These are phyloP conservation scores for Monomorium pharaonis DNA, from an alignment of 1,140 invertebrate species.

Conservation along the genomic window DNA sequence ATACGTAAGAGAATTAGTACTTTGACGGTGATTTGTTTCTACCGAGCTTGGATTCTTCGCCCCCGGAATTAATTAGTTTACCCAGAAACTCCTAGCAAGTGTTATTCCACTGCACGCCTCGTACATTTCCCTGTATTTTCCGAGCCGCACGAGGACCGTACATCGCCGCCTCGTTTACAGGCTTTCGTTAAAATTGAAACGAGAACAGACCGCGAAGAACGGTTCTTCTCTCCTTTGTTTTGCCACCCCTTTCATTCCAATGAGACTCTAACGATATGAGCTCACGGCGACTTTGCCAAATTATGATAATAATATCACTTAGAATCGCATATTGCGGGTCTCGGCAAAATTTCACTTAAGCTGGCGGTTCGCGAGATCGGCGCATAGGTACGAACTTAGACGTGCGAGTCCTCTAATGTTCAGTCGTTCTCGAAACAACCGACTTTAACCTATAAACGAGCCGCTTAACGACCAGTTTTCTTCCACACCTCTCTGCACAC, in stretches of 20 bases:
- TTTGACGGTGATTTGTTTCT: constrained; percentile 43
- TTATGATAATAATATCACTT: constrained; percentile 70
- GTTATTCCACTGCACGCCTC: constrained; percentile 31
- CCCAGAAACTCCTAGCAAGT: constrained; percentile 34
- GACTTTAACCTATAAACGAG: constrained; percentile 65
- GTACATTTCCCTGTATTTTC: constrained; percentile 41
- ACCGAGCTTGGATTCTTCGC: constrained; percentile 22
- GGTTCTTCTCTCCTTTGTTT: not conserved
- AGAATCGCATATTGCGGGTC: constrained; percentile 20
- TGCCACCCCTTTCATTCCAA: not conserved
- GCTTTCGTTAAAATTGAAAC: constrained; percentile 28
- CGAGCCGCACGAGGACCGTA: not conserved
- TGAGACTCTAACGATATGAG: constrained; percentile 54
- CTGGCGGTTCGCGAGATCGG: constrained; percentile 48
- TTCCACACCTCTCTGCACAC: not conserved
- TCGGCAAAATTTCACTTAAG: constrained; percentile 69
- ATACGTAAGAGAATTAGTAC: constrained; percentile 26
- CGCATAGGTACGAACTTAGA: constrained; percentile 30
- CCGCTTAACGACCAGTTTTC: constrained; percentile 42
- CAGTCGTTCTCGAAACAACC: constrained; percentile 59
- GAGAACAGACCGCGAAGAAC: constrained; percentile 15
- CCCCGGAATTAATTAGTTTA: constrained; percentile 47
- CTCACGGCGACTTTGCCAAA: constrained; percentile 63
- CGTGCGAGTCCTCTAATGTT: constrained; percentile 53
- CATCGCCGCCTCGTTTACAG: constrained; percentile 53